phyloP scores from a whole-genome alignment of 2,113 vertebrate genomes.

The Myotis brandtii region DNA sequence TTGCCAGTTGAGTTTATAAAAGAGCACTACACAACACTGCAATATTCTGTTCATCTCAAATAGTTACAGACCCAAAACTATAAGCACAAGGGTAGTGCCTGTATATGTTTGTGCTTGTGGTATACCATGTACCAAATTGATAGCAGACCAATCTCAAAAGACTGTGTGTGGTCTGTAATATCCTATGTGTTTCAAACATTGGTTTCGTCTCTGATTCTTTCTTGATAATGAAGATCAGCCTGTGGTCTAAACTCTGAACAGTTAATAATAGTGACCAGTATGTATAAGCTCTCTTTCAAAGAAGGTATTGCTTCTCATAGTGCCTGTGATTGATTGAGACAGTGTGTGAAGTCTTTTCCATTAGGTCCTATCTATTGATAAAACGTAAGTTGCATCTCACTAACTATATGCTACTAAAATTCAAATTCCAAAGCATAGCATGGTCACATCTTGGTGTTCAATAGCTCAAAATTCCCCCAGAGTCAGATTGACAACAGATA shows the following conservation, averaged over 20 bases:
- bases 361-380: neutral
- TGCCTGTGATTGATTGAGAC: neutral
- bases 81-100: neutral
- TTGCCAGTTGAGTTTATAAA: neutral
- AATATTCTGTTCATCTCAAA: neutral
- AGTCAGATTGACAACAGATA: neutral
- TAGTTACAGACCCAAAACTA: neutral
- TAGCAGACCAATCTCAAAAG: neutral
- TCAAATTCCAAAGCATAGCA: neutral
- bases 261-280: neutral
- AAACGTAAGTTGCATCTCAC: neutral
- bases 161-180: neutral
- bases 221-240: neutral
- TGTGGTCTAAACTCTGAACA: neutral
- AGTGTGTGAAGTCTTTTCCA: neutral
- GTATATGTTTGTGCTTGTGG: neutral
- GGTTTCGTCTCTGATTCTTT: neutral
- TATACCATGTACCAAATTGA: neutral
- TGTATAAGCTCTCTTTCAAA: neutral
- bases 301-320: neutral
- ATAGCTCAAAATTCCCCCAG: neutral
- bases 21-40: neutral
- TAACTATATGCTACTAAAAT: slow-evolving; percentile 10
- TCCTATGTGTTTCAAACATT: neutral
- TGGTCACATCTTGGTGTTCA: neutral